phyloP scores from a whole-genome alignment of 2,113 vertebrate genomes.

The Boleophthalmus pectinirostris region DNA sequence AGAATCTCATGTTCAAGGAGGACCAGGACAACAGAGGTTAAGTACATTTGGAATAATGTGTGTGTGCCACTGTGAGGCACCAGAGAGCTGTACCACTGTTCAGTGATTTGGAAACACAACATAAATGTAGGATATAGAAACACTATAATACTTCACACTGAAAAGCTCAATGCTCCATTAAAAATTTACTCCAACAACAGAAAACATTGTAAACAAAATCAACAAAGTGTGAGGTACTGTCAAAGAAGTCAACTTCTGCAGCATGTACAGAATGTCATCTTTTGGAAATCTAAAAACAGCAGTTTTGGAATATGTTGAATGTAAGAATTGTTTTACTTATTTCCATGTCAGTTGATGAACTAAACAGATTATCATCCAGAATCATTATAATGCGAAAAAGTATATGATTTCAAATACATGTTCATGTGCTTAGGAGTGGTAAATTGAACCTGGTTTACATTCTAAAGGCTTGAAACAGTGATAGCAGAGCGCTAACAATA shows the following conservation, averaged over 20 bases:
- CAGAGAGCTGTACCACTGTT: constrained; percentile 11
- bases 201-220: background rate
- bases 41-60: background rate
- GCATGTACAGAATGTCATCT: too few species aligned
- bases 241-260: background rate
- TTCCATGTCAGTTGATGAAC: background rate
- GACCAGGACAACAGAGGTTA: background rate
- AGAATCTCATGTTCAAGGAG: background rate
- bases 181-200: constrained; percentile 2
- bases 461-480: constrained; percentile 45
- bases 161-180: background rate
- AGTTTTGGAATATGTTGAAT: too few species aligned
- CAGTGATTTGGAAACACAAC: background rate
- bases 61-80: constrained; percentile 14
- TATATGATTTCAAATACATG: constrained; percentile 4
- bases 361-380: background rate
- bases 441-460: constrained; percentile 18
- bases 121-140: background rate
- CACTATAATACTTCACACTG: background rate
- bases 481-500: constrained; percentile 48
- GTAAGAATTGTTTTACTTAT: background rate
- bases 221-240: background rate
- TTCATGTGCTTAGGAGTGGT: constrained; percentile 11
- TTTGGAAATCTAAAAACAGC: too few species aligned
- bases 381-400: background rate